phyloP scores from a whole-genome alignment of 2,113 vertebrate species.

The Megaceryle maxima region DNA sequence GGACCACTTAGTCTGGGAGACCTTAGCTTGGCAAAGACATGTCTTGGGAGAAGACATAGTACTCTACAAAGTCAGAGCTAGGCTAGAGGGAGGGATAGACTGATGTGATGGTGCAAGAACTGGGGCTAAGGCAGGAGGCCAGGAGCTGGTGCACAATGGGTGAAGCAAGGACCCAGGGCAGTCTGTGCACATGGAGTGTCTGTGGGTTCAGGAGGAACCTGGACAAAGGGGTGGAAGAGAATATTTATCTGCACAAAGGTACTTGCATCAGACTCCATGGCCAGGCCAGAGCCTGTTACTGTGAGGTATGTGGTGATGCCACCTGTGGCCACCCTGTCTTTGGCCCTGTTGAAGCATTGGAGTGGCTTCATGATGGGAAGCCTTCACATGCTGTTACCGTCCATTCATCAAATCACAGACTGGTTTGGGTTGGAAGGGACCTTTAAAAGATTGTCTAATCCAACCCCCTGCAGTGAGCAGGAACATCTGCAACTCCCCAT shows the following conservation, averaged over 20 bases:
- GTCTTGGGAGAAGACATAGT: background rate
- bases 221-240: background rate
- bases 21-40: background rate
- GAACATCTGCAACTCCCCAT: background rate
- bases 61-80: fast-evolving
- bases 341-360: background rate
- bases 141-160: background rate
- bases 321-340: fast-evolving
- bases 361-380: background rate
- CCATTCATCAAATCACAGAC: background rate
- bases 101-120: background rate
- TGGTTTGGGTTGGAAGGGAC: background rate
- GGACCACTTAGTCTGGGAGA: background rate
- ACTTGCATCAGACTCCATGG: background rate
- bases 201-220: background rate
- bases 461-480: background rate
- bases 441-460: background rate
- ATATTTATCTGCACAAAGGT: background rate
- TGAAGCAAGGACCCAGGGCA: background rate
- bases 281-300: background rate
- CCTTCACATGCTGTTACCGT: fast-evolving
- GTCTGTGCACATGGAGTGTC: fast-evolving
- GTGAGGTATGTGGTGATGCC: background rate
- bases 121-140: too few species aligned
- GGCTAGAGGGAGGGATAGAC: background rate